Base-by-base conservation (phyloP, 2,113 vertebrate species). In the Hyla sarda region DNA sequence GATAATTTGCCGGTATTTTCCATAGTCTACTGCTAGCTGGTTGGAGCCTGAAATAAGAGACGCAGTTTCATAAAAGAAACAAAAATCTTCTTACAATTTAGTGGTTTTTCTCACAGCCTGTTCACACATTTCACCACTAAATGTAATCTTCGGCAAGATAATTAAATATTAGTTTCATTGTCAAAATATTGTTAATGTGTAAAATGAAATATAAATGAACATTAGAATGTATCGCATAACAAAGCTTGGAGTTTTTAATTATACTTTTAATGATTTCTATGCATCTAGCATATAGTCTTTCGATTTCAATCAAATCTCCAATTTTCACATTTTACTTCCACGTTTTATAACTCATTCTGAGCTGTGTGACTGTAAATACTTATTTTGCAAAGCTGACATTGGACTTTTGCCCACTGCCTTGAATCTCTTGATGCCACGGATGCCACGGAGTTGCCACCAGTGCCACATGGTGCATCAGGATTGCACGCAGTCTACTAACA, bases 151-250 rank as follows among this genome's bases (percentile, higher is more conserved):
- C 28, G 37, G 3, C 37, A 13, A 60, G 23, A 37, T 47, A 81
- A 81, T 81, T 81, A 19, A 62, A 47, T 81, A 81, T 30, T 81
- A 45, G n/a, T 65, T 47, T 45, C 32, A 65, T 81, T 65, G 56
- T 17, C 77, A 65, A 81, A 81, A 62, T 17, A 45, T 81, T 81
- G 45, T 30, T 81, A 16, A 45, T 81, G 34, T 28, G 34, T 47
- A 47, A 62, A 65, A 60, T 45, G 56, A 28, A 28, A 81, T 47
- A 81, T 45, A 81, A 47, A 62, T 81, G 56, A 81, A 80, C 23
- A 62, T 23, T 25, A n/a, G 34, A 47, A 30, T 21, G 23, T 17
- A 58, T 45, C n/a, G 37, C 32, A 2, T 60, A 41, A 76, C 25
- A 16, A 45, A 14, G 34, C 54, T 41, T 21, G 5, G 23, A 41